Base-by-base conservation (phyloP, 2,888 invertebrate species). In the Ophonus ardosiacus region DNA sequence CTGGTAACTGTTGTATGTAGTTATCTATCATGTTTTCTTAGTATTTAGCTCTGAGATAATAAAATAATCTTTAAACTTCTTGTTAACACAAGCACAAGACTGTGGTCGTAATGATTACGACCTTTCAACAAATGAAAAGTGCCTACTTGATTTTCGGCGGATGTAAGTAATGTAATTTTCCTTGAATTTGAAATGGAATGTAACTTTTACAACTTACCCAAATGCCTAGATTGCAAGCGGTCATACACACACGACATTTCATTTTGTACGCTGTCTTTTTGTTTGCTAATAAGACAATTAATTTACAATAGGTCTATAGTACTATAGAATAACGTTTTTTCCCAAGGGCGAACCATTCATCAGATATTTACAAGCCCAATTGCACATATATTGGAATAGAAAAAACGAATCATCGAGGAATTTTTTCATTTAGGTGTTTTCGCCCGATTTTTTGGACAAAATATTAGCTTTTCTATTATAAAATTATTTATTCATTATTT, bases 231-330 rank as follows among this genome's bases (percentile, higher is more conserved):
- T 6, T 8, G 56, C 18, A 59, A 59, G 7, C 18, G 7, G 43
- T 51, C 59, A 59, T 6, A 51, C 38, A 40, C 57, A 56, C 17
- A 13, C 21, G 13, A 79, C 71, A 65, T 82, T 56, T 61, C 71
- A 17, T 57, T 38, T 56, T 57, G 51, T 15, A 31, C 31, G 31
- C 5, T 31, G 31, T 31, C 31, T 4, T 5, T 31, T 31, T 81
- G 18, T 68, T 68, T 15, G 17, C 68, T 68, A 68, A 68, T 81
- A 81, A 17, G 40, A 31, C 57, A 56, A 82, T 56, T 82, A 74
- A 82, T 82, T 82, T 74, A 82, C 74, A 74, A 82, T 82, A 82
- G 82, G 74, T 82, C 82, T 71, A 82, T 82, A 82, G 24, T 71
- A 82, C 71, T 56, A 78, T 57, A 24, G 21, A 3, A 56, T n/a